Base-by-base conservation (phyloP, 2,113 vertebrate species). In the Oncorhynchus nerka region DNA sequence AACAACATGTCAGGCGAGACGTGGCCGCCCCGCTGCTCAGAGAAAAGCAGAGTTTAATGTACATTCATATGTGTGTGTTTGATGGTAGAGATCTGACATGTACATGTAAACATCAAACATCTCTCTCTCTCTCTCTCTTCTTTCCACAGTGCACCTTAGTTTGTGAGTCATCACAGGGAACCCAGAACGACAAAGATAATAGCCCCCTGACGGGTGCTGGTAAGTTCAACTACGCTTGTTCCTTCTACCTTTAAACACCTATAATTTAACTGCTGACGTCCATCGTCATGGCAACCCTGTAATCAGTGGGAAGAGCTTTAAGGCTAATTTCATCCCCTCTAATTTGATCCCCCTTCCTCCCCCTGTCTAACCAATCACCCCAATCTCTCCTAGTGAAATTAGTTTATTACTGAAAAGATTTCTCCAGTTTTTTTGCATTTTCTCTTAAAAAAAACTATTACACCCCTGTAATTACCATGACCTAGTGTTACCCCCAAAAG, bases 121-220 rank as follows among this genome's bases (percentile, higher is more conserved):
- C 32, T 34, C 32, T 34, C 32, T 39, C 1, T 34, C 34, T 39
- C n/a, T 72, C 49, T 57, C n/a, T 13, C 48, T 22, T 4, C 22
- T 82, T 70, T 71, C 16, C 77, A 64, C 88, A 99, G 98, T 96
- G 95, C 91, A 89, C 96, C 4, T 81, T 97, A 90, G 93, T 96
- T 64, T 97, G 85, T 86, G 97, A 97, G 73, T 94, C 94, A 83
- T 87, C 92, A 26, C 88, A 94, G 28, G 93, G 95, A 79, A 89
- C 87, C 64, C 39, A 89, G 72, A 90, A 85, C 3, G 90, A 93
- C 64, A 95, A 92, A 87, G 97, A 97, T 84, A 94, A 90, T 80
- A 89, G 92, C 59, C 94, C 93, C n/a, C 94, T 95, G 39, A 90
- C 98, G 85, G 96, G 95, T 26, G 92, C 96, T 79, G 96, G 98